A percentile compares a stretch with the other conserved stretches of the same genome.
Conservation (phyloP, 2,888 invertebrate species). For the Chrysotoxum bicinctum region DNA sequence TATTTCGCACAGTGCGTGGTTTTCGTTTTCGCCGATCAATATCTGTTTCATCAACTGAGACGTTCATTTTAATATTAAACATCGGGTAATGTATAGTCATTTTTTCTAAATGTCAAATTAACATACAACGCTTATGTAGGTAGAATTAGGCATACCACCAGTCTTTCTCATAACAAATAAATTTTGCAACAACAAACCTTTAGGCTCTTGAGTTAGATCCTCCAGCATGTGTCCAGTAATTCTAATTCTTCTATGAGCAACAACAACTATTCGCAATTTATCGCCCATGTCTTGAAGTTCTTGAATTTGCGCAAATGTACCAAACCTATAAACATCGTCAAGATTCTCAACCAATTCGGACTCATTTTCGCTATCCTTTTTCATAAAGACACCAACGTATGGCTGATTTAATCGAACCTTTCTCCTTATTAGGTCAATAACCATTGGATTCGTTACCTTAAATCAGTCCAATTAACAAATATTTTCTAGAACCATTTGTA, state of each 20-base stretch:
- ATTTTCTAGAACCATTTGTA: background rate
- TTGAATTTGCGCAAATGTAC: constrained; percentile 98
- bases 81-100: constrained; percentile 92
- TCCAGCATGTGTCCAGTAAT: constrained; percentile 91
- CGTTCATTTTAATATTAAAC: constrained; percentile 91
- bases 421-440: constrained; percentile 94
- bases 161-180: background rate
- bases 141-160: constrained; percentile 6
- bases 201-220: constrained; percentile 84
- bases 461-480: constrained; percentile 73
- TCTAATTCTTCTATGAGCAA: constrained; percentile 95
- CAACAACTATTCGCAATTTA: constrained; percentile 93
- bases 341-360: constrained; percentile 91
- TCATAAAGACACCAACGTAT: constrained; percentile 97
- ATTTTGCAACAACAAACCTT: constrained; percentile 74
- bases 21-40: constrained; percentile 82
- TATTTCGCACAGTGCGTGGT: constrained; percentile 79
- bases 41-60: constrained; percentile 89
- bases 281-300: constrained; percentile 98
- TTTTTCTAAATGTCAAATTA: constrained; percentile 79
- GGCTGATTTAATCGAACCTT: constrained; percentile 98
- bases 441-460: constrained; percentile 91
- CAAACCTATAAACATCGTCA: constrained; percentile 93
- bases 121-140: constrained; percentile 52
- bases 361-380: constrained; percentile 94